A percentile compares a stretch with the other conserved stretches of the same genome.
phyloP scores from a whole-genome alignment of 2,797 vertebrate genomes.

The Sebastes minor region DNA sequence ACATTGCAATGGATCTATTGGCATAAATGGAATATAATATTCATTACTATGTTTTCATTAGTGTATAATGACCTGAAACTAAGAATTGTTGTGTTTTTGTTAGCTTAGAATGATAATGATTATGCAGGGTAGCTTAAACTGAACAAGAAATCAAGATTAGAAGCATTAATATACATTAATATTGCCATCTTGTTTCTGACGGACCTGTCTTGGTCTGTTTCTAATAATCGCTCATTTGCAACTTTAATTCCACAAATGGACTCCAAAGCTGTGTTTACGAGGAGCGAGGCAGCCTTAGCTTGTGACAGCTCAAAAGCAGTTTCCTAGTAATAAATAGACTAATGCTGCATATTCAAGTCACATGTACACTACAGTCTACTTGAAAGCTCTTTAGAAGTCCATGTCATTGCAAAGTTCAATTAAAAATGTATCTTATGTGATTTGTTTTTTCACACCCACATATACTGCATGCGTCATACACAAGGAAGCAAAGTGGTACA shows the following conservation, averaged over 20 bases:
- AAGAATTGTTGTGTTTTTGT: background rate
- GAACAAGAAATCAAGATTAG: conserved; percentile 37
- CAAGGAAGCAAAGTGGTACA: conserved; percentile 7
- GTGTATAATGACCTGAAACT: background rate
- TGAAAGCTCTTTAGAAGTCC: conserved; percentile 57
- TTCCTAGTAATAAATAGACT: conserved; percentile 66
- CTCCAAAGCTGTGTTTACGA: conserved; percentile 75
- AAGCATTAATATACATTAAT: conserved; percentile 53
- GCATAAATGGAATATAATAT: background rate
- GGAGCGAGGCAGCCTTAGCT: conserved; percentile 51
- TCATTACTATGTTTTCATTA: background rate
- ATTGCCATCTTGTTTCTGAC: conserved; percentile 56
- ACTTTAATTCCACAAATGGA: conserved; percentile 79
- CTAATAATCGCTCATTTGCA: conserved; percentile 65
- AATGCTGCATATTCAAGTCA: conserved; percentile 73
- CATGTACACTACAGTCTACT: conserved; percentile 59
- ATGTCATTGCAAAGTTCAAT: conserved; percentile 39
- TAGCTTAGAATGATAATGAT: background rate
- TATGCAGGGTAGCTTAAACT: conserved; percentile 38
- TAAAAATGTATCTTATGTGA: conserved; percentile 64
- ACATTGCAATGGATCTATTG: background rate
- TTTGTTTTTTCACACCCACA: conserved; percentile 15
- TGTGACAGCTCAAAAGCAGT: conserved; percentile 69
- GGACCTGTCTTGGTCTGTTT: conserved; percentile 52
- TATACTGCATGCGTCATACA: conserved; percentile 11